Evolutionary conservation across 2,888 invertebrate species (phyloP), one percentile per base, ranked within the genome.

Genomic region (Apamea sordens): DNA sequence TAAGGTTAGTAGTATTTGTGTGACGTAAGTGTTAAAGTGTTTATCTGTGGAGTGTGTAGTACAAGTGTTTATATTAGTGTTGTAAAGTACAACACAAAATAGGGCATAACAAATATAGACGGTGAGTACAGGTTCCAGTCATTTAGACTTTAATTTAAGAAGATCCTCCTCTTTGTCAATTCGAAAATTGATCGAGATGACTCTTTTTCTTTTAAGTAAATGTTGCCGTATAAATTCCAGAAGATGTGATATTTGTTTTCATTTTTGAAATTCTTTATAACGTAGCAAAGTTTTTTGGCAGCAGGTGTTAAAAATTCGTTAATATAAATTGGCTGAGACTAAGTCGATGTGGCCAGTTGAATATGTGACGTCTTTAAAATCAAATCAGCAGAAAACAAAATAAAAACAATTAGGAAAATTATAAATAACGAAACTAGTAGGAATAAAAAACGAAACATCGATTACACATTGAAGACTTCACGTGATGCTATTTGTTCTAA

Each of bases 141-240:
- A 44, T n/a, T n/a, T 15, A 68, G 67, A 28, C 18, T 68, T 68
- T 44, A 68, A 67, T n/a, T 67, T 67, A 44, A n/a, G 44, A n/a
- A 68, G 44, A 7, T 67, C 36, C 6, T 36, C 36, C 36, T 36
- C 36, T 6, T 6, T 36, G 36, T 36, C 36, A 36, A 36, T 36
- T n/a, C 67, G n/a, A n/a, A n/a, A 28, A 68, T 68, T n/a, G 44
- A 15, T 7, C n/a, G 65, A 47, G 13, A 47, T 47, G 47, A 47
- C 47, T 47, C 47, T 13, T 47, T 47, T 13, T 47, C 3, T 47
- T 67, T 67, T 41, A 41, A 7, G 65, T 67, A 67, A 21, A 41
- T 41, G 41, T 44, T 67, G 1, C 67, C 44, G 15, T 44, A 67
- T 0, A 44, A 65, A 41, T 65, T 65, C n/a, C n/a, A 67, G n/a